A percentile compares a stretch with the other conserved stretches of the same genome.
Evolutionary conservation across 1,140 invertebrate species (phyloP).

Genomic region (Tetraneura akinire): DNA sequence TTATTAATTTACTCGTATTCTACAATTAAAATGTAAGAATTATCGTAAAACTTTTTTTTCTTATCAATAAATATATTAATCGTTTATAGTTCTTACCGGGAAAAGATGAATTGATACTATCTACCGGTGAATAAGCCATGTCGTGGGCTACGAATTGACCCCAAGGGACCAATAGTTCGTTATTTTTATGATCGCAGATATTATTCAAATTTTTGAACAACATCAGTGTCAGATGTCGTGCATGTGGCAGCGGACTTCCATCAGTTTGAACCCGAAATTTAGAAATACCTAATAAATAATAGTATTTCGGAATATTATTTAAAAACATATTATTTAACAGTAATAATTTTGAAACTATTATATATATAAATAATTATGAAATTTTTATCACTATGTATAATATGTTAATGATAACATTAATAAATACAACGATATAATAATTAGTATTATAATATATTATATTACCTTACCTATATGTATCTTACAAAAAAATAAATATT

Average conservation of each 20-base stretch:
- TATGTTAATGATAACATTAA: too few species aligned
- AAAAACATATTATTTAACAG: too few species aligned
- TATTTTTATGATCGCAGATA: slow-evolving; percentile 28
- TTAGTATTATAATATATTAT: too few species aligned
- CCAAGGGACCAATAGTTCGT: neutral
- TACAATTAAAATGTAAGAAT: too few species aligned
- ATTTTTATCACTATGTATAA: too few species aligned
- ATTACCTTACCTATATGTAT: too few species aligned
- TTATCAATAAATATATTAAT: neutral
- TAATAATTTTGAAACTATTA: too few species aligned
- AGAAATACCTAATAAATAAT: slow-evolving; percentile 50
- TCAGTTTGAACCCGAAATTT: slow-evolving; percentile 59
- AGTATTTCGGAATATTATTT: neutral
- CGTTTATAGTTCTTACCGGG: neutral
- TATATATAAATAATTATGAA: too few species aligned
- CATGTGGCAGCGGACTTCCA: slow-evolving; percentile 61
- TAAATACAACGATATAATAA: too few species aligned
- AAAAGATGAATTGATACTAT: slow-evolving; percentile 22
- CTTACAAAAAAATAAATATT: slow-evolving; percentile 49
- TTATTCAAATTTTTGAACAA: slow-evolving; percentile 60
- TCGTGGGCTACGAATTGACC: slow-evolving; percentile 31
- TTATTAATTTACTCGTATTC: too few species aligned
- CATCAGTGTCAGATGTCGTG: slow-evolving; percentile 61
- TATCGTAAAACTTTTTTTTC: too few species aligned
- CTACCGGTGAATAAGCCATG: neutral